phyloP scores from a whole-genome alignment of 2,113 vertebrate species.

The Recurvirostra avosetta region DNA sequence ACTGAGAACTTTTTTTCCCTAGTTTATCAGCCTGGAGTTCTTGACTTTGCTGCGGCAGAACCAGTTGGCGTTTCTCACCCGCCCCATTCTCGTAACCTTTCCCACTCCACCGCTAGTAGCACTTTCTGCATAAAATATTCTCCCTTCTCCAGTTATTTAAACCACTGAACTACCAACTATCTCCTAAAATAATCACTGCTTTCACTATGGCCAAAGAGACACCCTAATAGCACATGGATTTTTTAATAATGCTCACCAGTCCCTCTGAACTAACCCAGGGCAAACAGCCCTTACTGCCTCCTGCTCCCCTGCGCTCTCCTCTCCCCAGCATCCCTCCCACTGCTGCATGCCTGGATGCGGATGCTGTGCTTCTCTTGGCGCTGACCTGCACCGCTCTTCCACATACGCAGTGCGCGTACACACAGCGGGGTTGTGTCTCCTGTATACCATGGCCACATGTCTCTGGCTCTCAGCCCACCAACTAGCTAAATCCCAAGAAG shows the following conservation, averaged over 20 bases:
- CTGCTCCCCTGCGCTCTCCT: too few relatives aligned
- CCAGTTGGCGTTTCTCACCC: accelerated
- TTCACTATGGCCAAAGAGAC: too few relatives aligned
- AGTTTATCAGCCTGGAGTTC: neutral
- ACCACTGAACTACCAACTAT: neutral
- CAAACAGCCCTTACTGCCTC: too few relatives aligned
- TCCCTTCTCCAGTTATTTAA: neutral
- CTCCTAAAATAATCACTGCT: neutral
- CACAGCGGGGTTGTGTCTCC: neutral
- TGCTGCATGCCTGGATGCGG: too few relatives aligned
- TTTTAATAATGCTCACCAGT: too few relatives aligned
- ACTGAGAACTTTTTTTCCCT: neutral
- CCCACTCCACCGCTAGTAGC: neutral
- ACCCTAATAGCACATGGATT: too few relatives aligned
- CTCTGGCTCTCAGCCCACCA: neutral
- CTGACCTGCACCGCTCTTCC: neutral
- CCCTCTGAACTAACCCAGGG: too few relatives aligned
- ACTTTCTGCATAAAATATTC: neutral
- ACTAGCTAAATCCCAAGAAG: neutral
- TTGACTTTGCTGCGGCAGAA: neutral
- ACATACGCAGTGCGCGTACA: accelerated
- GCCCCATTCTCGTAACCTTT: neutral
- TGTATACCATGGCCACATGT: neutral
- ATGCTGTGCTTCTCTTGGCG: too few relatives aligned
- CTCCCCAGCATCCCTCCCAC: too few relatives aligned